Base-by-base conservation (phyloP, 2,888 invertebrate species). In the Gari tellinella region DNA sequence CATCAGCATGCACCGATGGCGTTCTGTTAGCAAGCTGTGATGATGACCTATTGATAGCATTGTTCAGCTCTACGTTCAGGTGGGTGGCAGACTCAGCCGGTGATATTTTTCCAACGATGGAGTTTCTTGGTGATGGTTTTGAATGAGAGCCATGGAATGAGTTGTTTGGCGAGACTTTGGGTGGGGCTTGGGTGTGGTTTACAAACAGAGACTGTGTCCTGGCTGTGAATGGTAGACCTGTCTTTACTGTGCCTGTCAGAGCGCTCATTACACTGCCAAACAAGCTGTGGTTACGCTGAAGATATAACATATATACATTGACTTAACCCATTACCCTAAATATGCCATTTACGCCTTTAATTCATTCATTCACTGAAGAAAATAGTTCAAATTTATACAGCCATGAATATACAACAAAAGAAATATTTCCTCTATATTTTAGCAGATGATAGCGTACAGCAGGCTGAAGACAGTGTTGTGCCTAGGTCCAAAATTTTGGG, bases 251-350 rank as follows among this genome's bases (percentile, higher is more conserved):
- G 45, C 87, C 87, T 0, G 84, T 83, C 17, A 88, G 81, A 23
- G 90, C 90, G 53, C 86, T 90, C 83, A 91, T 88, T 55, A 98
- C 97, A 88, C 96, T 97, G 63, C 99, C 99, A 90, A 99, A 99
- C 57, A 99, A 93, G 53, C 97, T 97, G 92, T 99, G 99, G 92
- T 99, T 98, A 91, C 99, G 95, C 98, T 98, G 94, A 37, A 81
- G 83, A 55, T 57, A 19, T 46, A 60, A 60, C 53, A 31, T 31
- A 31, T 31, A 31, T 31, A 7, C n/a, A n/a, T n/a, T n/a, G n/a
- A n/a, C n/a, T n/a, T n/a, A n/a, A n/a, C n/a, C n/a, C n/a, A 31
- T 31, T 31, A 31, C 31, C 31, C 10, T 31, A n/a, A n/a, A n/a
- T n/a, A n/a, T n/a, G n/a, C n/a, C n/a, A n/a, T n/a, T n/a, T n/a